Evolutionary conservation across 1,140 invertebrate genomes (phyloP).

Genomic region (Pachypeltis micranthus): DNA sequence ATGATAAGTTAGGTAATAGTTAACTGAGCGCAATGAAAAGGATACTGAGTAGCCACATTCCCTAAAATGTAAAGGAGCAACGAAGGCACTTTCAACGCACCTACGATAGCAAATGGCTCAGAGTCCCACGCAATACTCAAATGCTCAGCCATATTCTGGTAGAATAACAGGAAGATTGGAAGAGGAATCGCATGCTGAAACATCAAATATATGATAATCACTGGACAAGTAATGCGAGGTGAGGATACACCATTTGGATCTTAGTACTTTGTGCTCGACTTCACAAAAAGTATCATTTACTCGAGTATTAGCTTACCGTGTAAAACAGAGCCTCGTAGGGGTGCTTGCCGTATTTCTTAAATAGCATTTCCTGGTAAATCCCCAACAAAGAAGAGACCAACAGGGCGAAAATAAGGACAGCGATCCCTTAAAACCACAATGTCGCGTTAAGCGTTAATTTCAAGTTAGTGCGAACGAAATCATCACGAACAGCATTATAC

Average conservation of each 20-base stretch:
- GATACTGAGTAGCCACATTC: conserved; percentile 86
- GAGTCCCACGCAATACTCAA: conserved; percentile 46
- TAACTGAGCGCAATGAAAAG: conserved; percentile 28
- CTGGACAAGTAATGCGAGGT: no score
- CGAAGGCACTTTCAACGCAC: conserved; percentile 49
- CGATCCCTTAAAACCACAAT: conserved; percentile 55
- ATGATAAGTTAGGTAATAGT: background rate
- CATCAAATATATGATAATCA: conserved; percentile 25
- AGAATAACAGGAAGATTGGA: conserved; percentile 68
- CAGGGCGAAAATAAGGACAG: conserved; percentile 73
- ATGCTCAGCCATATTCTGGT: conserved; percentile 63
- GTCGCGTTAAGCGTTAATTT: no score
- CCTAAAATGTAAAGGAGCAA: conserved; percentile 68
- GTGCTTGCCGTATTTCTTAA: conserved; percentile 80
- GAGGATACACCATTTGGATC: no score
- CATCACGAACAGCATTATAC: no score
- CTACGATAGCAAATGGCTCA: conserved; percentile 37
- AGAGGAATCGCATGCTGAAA: conserved; percentile 73
- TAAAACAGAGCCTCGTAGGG: conserved; percentile 90
- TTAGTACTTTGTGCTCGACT: no score
- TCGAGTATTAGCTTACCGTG: conserved; percentile 47
- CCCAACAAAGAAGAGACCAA: conserved; percentile 92
- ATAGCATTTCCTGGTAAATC: conserved; percentile 88
- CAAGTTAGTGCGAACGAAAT: no score
- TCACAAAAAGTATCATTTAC: no score